These are phyloP conservation scores for Amitus sp. DNA, from an alignment of 2,888 invertebrate genomes.

Conservation along the genomic window DNA sequence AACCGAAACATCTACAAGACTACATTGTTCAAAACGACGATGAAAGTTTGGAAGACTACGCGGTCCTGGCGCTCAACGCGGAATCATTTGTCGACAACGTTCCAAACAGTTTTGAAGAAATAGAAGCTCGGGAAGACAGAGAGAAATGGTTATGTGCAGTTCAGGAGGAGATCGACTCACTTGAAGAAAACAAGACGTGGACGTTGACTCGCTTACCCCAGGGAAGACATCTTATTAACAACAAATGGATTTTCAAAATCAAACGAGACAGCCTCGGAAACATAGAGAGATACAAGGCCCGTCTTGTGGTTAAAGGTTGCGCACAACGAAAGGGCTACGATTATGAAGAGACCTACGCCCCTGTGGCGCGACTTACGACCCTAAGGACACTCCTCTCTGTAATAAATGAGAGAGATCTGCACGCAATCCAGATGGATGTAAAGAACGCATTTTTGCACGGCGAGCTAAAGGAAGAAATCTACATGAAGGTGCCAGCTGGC, in stretches of 20 bases:
- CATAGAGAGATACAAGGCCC: slow-evolving; percentile 11
- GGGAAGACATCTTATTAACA: slow-evolving; percentile 10
- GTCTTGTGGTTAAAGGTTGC: slow-evolving; percentile 45
- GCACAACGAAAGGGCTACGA: slow-evolving; percentile 45
- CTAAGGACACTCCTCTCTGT: slow-evolving; percentile 21
- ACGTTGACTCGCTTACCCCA: background rate
- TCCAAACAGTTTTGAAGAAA: slow-evolving; percentile 14
- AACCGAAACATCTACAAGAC: too few species aligned
- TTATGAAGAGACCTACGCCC: slow-evolving; percentile 47
- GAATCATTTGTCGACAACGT: slow-evolving; percentile 31
- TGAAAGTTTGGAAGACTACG: slow-evolving; percentile 17
- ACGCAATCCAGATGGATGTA: slow-evolving; percentile 46
- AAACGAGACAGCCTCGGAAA: slow-evolving; percentile 18
- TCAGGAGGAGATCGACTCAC: slow-evolving; percentile 32
- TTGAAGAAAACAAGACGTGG: slow-evolving; percentile 21
- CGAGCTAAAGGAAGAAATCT: slow-evolving; percentile 44
- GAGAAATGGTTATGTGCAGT: slow-evolving; percentile 33
- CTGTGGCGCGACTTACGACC: slow-evolving; percentile 41
- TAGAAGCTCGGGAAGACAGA: slow-evolving; percentile 14
- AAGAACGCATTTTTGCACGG: slow-evolving; percentile 52
- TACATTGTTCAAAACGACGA: too few species aligned
- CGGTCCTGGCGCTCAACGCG: slow-evolving; percentile 18
- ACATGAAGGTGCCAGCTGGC: slow-evolving; percentile 39
- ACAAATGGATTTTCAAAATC: slow-evolving; percentile 38
- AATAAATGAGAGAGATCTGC: slow-evolving; percentile 11